These are phyloP conservation scores for Rotaria sp. DNA, from an alignment of 2,888 invertebrate genomes.

Conservation along the genomic window DNA sequence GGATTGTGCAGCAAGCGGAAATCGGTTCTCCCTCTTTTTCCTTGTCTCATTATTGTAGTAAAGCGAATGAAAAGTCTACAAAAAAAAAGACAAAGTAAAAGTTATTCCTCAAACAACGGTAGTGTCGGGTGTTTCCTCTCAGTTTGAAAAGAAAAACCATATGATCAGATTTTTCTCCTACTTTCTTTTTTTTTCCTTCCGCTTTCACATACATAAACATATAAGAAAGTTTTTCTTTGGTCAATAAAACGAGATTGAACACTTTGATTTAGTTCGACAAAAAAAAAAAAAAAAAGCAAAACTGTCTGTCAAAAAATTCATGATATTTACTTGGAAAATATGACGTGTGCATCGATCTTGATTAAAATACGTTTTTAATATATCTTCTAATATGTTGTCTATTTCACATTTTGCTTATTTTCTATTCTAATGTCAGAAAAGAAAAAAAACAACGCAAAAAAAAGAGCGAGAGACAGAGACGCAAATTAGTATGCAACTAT, in stretches of 20 bases:
- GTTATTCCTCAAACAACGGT: background rate
- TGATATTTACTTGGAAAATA: background rate
- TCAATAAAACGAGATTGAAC: background rate
- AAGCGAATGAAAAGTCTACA: background rate
- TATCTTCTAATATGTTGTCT: background rate
- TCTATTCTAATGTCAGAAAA: background rate
- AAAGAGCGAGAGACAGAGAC: too few species aligned
- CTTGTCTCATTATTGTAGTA: background rate
- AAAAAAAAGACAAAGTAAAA: background rate
- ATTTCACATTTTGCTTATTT: background rate
- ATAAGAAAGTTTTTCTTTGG: background rate
- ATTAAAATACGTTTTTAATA: background rate
- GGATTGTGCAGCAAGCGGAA: conserved; percentile 19
- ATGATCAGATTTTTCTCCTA: background rate
- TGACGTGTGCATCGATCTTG: background rate
- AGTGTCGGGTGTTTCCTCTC: background rate
- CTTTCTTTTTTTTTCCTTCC: background rate
- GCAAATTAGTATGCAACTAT: background rate
- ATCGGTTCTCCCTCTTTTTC: background rate
- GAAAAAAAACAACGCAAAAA: background rate
- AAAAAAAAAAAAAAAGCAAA: background rate
- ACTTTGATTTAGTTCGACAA: background rate
- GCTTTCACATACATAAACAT: conserved; percentile 1
- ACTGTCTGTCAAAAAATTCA: background rate
- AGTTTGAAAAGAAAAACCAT: background rate